Evolutionary conservation across 92 coral and sea anemone genomes (phyloP).

Genomic region (Porites evermanni): DNA sequence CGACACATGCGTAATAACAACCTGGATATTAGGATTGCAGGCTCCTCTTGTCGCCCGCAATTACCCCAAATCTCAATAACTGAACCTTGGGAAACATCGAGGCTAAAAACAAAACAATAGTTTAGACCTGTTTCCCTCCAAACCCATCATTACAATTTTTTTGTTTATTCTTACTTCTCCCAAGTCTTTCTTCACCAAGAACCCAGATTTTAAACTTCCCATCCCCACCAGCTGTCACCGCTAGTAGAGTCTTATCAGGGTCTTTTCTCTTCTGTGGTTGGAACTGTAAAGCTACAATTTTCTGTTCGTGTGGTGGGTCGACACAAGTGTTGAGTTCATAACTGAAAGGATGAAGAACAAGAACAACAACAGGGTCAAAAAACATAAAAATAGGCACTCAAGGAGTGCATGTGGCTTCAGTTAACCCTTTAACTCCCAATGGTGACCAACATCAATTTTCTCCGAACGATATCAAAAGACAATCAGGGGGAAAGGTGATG

Average conservation of each 20-base stretch:
- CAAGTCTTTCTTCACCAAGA: constrained; percentile 62
- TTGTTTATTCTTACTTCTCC: constrained; percentile 51
- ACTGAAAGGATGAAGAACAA: constrained; percentile 31
- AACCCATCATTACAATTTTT: too few relatives aligned
- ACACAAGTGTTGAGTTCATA: constrained; percentile 85
- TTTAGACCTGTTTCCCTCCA: not conserved
- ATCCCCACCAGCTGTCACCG: constrained; percentile 86
- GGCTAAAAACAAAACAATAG: not conserved
- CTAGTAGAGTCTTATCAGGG: constrained; percentile 52
- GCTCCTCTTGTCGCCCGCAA: too few relatives aligned
- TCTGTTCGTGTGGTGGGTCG: constrained; percentile 87
- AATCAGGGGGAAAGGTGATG: too few relatives aligned
- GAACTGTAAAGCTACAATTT: constrained; percentile 75
- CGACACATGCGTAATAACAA: too few relatives aligned
- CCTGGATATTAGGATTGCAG: too few relatives aligned
- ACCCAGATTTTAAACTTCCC: constrained; percentile 96
- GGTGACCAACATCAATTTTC: too few relatives aligned
- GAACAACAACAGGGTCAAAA: not conserved
- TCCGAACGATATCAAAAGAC: too few relatives aligned
- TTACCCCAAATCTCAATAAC: too few relatives aligned
- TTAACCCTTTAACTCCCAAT: too few relatives aligned
- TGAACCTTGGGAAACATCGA: too few relatives aligned
- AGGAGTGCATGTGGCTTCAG: too few relatives aligned
- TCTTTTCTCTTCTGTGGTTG: constrained; percentile 66
- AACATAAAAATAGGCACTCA: not conserved